Evolutionary conservation across 2,113 vertebrate species (phyloP), one percentile per base, ranked within the genome.

Genomic region (Peromyscus leucopus): DNA sequence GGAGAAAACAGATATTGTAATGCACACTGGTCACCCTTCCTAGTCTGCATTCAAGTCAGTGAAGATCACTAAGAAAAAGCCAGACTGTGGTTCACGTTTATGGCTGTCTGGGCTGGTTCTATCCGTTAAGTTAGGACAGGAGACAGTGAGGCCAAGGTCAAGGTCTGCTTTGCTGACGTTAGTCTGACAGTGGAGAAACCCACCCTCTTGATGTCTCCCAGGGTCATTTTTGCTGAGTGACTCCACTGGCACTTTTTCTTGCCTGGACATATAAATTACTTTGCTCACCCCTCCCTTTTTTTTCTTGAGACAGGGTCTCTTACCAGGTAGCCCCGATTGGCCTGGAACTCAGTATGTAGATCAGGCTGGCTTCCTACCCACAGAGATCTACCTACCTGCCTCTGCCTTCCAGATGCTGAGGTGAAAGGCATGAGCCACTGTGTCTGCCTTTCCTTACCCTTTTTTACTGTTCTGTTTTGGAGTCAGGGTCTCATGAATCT

Each of bases 161-260:
- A 96, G 92, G 83, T 91, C 94, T 93, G 72, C 31, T 96, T 89
- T 86, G 93, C 46, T 72, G 42, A 94, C 78, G 48, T 94, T 93
- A 92, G 65, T 94, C 89, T 96, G 48, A 91, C 67, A 89, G 21
- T 21, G 7, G 31, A 91, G 63, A 93, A 92, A 79, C 48, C 55
- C 57, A 92, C 16, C 36, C 17, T 79, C 91, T 92, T 84, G 46
- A 28, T 69, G 90, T 65, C 89, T 88, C 36, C 15, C 12, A 31
- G 51, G 65, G 22, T 26, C 12, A 21, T 46, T 63, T 82, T 46
- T 71, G 24, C 55, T 78, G 65, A 24, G 31, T 46, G 57, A 90
- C 24, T 86, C 57, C n/a, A 10, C 8, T 33, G 5, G 28, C 1
- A 11, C 39, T 22, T 59, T 78, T 69, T 92, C 22, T 74, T 94